Evolutionary conservation across 2,113 vertebrate genomes (phyloP), one percentile per base, ranked within the genome.

Genomic region (Daubentonia madagascariensis): DNA sequence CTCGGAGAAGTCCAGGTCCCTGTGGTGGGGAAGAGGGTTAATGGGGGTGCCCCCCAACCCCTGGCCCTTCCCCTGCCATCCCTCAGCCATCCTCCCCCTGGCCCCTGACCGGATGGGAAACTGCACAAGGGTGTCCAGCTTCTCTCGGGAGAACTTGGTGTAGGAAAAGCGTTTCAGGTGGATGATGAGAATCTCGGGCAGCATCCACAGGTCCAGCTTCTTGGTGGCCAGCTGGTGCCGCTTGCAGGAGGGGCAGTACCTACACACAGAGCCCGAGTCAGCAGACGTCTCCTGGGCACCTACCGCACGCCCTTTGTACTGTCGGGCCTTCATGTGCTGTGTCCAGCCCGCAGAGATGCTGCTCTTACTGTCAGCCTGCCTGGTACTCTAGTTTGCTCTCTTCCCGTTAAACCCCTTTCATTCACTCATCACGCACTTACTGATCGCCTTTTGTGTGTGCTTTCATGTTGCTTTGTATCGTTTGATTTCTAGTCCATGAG

Each of bases 101-200:
- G 45, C 13, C 59, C 16, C 95, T 67, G 84, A 99, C 99, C 99
- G 98, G 91, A 99, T 98, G 70, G 99, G 99, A 95, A 99, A 99
- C 57, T 99, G 99, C 91, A 99, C 99, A 0, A 99, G 98, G 45
- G 98, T 99, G 91, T 99, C 99, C 28, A 99, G 98, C 86, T 99
- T 99, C 98, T 99, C 99, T 22, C 99, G 98, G 93, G 99, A 99
- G 97, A 99, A 99, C 97, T 99, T 99, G 59, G 99, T 99, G 95
- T 99, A 99, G 70, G 99, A 99, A 97, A 99, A 99, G 84, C 99
- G 99, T 98, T 99, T 99, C 61, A 99, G 98, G 98, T 99, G 99
- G 95, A 99, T 99, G 94, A 99, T 99, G 23, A 99, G 99, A 9
- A 99, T 99, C 98, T 99, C 99, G 0, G 99, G 99, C 87, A 99